Conservation (phyloP, 2,797 vertebrate species). For the Microctenopoma lineatum region DNA sequence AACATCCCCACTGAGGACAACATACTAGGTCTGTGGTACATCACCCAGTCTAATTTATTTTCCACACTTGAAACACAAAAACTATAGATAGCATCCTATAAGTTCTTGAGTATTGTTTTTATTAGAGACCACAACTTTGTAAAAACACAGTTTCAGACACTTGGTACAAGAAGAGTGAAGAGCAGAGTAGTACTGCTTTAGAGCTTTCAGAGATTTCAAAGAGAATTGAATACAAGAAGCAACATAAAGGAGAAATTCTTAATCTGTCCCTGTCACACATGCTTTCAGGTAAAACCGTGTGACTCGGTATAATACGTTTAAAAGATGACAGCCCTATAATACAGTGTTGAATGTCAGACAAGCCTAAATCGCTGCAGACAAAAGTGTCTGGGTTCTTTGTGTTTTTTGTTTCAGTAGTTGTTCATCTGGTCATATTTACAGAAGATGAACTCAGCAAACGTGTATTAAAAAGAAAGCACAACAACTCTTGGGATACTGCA, state of each 20-base stretch:
- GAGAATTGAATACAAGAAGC: constrained; percentile 3
- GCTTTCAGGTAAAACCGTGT: constrained; percentile 4
- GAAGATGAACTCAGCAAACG: not conserved
- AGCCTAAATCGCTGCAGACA: constrained; percentile 16
- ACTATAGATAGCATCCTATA: not conserved
- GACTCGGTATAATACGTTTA: constrained; percentile 16
- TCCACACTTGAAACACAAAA: not conserved
- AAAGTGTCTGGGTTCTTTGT: constrained; percentile 12
- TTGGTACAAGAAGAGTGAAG: constrained; percentile 2
- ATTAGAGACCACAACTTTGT: not conserved
- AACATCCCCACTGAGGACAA: too few relatives aligned
- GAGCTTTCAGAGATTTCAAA: constrained; percentile 9
- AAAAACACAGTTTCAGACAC: not conserved
- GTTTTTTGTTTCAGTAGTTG: constrained; percentile 12
- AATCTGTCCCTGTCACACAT: constrained; percentile 19
- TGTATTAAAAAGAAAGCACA: not conserved
- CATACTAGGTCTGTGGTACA: not conserved
- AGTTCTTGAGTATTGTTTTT: not conserved
- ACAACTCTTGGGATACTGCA: not conserved
- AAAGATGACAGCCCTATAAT: constrained; percentile 29
- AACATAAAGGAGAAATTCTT: constrained; percentile 19
- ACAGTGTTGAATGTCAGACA: not conserved
- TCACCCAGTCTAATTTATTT: not conserved
- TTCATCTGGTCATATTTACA: constrained; percentile 10
- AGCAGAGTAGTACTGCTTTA: not conserved